Conservation (phyloP, 2,113 vertebrate species). For the Phoenicopterus ruber region DNA sequence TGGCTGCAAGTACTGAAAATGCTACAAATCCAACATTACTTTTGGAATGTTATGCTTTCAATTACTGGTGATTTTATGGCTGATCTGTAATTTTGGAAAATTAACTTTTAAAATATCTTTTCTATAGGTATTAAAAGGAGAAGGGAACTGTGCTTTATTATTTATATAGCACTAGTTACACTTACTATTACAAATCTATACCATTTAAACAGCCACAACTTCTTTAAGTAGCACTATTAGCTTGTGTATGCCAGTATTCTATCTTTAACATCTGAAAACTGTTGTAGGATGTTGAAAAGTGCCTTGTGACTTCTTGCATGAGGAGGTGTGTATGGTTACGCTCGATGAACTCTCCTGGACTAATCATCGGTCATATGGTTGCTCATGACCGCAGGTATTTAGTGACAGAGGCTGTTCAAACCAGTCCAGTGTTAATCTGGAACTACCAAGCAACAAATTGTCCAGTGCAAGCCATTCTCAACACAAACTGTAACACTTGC, state of each 20-base stretch:
- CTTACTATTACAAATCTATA: neutral
- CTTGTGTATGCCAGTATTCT: neutral
- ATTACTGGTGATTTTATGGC: neutral
- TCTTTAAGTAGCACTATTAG: neutral
- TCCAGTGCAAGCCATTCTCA: neutral
- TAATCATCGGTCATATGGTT: neutral
- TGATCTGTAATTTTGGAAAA: neutral
- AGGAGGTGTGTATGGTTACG: neutral
- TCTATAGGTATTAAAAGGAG: neutral
- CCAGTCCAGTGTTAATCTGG: neutral
- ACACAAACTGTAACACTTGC: neutral
- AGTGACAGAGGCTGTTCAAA: neutral
- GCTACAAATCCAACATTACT: neutral
- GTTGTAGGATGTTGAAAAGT: neutral
- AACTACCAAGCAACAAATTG: neutral
- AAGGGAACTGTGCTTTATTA: neutral
- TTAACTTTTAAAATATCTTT: neutral
- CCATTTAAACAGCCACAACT: neutral
- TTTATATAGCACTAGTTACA: neutral
- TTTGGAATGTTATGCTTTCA: neutral
- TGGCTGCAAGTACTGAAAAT: neutral
- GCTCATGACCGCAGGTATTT: neutral
- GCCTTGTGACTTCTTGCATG: neutral
- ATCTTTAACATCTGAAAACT: neutral
- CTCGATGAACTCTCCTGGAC: neutral